These are phyloP conservation scores for Pteromalus puparum DNA, from an alignment of 1,140 invertebrate genomes.

Conservation along the genomic window DNA sequence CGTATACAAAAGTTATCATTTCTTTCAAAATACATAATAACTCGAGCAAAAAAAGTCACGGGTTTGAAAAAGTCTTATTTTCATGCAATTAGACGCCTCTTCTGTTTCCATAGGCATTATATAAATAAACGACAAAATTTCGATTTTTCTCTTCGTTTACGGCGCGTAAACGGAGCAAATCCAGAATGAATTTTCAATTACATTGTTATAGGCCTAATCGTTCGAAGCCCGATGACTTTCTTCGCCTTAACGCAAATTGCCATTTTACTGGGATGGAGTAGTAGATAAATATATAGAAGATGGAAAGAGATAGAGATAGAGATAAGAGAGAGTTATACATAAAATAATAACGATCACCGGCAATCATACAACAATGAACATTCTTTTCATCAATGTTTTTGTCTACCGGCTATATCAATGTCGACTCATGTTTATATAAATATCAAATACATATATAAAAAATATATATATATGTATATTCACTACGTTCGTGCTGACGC, in stretches of 20 bases:
- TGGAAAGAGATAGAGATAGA: not conserved
- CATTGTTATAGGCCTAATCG: too few relatives aligned
- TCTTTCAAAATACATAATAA: not conserved
- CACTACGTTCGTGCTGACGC: not conserved
- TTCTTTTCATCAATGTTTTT: constrained; percentile 14
- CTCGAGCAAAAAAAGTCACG: too few relatives aligned
- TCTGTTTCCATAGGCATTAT: too few relatives aligned
- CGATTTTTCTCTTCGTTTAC: constrained; percentile 29
- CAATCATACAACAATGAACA: constrained; percentile 43
- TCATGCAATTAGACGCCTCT: not conserved
- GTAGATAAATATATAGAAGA: not conserved
- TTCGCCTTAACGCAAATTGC: too few relatives aligned
- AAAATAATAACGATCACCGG: constrained; percentile 43
- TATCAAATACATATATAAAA: constrained; percentile 20
- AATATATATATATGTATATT: constrained; percentile 12
- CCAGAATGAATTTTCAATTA: not conserved
- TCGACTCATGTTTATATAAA: constrained; percentile 29
- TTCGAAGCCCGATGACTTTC: too few relatives aligned
- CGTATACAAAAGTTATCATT: constrained; percentile 21
- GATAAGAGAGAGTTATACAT: not conserved
- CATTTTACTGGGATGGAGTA: not conserved
- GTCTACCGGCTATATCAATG: not conserved
- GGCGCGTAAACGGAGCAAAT: constrained; percentile 29
- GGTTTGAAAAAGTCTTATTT: not conserved
- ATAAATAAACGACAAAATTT: too few relatives aligned